Evolutionary conservation across 1,140 invertebrate genomes (phyloP), one percentile per base, ranked within the genome.

Genomic region (Brachionus plicatilis): DNA sequence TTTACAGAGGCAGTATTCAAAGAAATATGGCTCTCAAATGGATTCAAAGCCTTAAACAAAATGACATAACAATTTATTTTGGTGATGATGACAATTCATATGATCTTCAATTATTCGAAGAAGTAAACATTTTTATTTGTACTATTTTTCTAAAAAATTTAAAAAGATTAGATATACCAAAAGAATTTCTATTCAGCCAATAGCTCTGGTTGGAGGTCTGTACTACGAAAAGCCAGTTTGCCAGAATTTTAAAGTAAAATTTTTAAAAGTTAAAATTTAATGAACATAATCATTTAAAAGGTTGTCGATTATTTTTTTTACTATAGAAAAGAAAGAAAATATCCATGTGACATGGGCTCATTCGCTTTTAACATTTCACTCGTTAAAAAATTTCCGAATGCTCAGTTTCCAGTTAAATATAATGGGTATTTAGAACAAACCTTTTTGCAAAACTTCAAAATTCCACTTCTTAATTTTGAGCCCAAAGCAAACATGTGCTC

Each of bases 81-180:
- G 97, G 96, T 89, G 97, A 99, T 89, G 97, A 99, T 90, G 97
- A 99, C 88, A 99, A 99, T 88, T 94, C 95, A 1, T 98, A 98
- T 88, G 93, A 93, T 85, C 87, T 96, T 20, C 93, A 94, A 88
- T 89, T 98, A 50, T 98, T 98, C 91, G 92, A 94, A 86, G 95
- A 98, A 66, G 60, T 33, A 66, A 27, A 33, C 2, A 1, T 7
- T 37, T 37, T 37, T 37, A 6, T 37, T 37, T 7, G 33, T 5
- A 37, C 0, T 37, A 6, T 37, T 7, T 37, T 6, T 37, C 33
- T 7, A 37, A 37, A 7, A 9, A 27, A 24, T 65, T 66, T 1
- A 1, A 3, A 27, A 6, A 66, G 93, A 95, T 97, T 92, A 90
- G 93, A 43, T 92, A 92, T 87, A 93, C 96, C 4, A 92, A 93